Evolutionary conservation across 2,888 invertebrate species (phyloP), one percentile per base, ranked within the genome.

Genomic region (Phengaris alcon): DNA sequence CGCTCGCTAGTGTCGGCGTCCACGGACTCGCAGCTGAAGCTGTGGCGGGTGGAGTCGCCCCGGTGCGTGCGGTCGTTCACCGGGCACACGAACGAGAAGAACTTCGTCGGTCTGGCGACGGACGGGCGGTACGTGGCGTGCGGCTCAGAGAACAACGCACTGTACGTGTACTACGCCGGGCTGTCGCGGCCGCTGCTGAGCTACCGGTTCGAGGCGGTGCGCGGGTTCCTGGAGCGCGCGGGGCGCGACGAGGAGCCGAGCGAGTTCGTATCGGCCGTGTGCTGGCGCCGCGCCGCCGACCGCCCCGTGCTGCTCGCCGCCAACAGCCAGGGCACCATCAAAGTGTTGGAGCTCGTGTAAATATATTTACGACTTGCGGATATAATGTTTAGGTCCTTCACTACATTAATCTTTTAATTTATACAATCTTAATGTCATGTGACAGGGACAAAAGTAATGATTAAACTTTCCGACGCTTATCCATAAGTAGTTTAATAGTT

Each of bases 181-280:
- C 91, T 99, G 77, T 96, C 97, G 51, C 96, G 97, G 83, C 98
- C 97, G 81, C 89, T 98, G 82, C 95, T 98, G 81, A 96, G 96
- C 75, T 97, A 97, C 88, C 96, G 97, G 84, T 98, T 98, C 91
- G 98, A 98, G 84, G 96, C 97, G 7, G 95, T 96, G 44, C 94
- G 96, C 76, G 96, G 96, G 80, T 96, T 97, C 81, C 87, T 97
- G 95, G 78, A 97, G 96, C 87, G 97, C 96, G 95, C 96, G 83
- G 94, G 96, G 35, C 96, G 96, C 59, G 97, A 97, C 81, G 97
- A 97, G 82, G 98, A 98, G 85, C 95, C 96, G 2, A 97, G 96
- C 80, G 98, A 98, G 90, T 98, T 98, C 93, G 98, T 99, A 73
- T 98, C 98, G 13, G 98, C 98, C 0, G 98, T 99, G 7, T 98